Base-by-base conservation (phyloP, 1,140 invertebrate genomes). In the Orchestia grillus region DNA sequence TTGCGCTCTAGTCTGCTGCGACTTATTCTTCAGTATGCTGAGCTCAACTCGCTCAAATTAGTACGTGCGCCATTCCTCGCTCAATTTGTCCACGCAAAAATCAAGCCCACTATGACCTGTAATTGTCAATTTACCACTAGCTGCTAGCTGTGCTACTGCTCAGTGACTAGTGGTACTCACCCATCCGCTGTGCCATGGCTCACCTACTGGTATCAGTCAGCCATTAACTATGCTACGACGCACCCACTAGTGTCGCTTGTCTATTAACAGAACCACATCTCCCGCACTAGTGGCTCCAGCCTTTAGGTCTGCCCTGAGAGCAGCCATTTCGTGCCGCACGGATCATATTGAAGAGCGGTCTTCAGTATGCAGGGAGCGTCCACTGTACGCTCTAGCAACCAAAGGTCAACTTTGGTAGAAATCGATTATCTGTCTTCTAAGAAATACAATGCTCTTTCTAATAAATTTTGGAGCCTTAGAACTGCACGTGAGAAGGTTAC, bases 391-490 rank as follows among this genome's bases (percentile, higher is more conserved):
- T 40, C 44, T 11, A 19, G 36, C 92, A 94, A 94, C 92, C 44
- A 94, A 94, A 94, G 92, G 92, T 94, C 92, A 94, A 44, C 44
- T 44, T 94, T 94, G 45, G 43, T 6, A 94, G 92, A 45, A 94
- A 47, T 94, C 92, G 43, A 94, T 94, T 94, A 19, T 40, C 92
- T 45, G 44, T 94, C 92, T 44, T 45, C 43, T 94, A 45, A 47
- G 44, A 94, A 94, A 94, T 94, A 94, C 44, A 94, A 44, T 94
- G 92, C 19, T 94, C 36, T 40, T 94, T 94, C 92, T 44, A 94
- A 94, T 94, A 94, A 94, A 45, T 94, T 94, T 94, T 44, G 92
- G 19, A 94, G 44, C 23, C 92, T 94, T 94, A 94, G 43, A 94
- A 44, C 43, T 47, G 19, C 44, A 47, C 44, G 19, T 45, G 44